phyloP scores from a whole-genome alignment of 2,888 invertebrate genomes.

The Anaspis maculata region DNA sequence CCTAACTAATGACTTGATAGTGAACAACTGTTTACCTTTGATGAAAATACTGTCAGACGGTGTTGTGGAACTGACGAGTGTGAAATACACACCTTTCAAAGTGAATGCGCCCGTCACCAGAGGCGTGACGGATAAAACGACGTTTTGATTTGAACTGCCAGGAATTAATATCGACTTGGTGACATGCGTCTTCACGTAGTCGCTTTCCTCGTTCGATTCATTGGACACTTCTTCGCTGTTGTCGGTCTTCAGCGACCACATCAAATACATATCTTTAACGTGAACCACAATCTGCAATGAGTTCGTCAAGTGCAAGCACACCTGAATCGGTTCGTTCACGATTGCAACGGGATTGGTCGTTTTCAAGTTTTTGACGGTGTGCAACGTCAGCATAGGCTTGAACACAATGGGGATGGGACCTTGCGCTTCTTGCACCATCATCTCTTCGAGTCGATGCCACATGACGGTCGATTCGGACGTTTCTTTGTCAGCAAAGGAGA shows the following conservation, averaged over 20 bases:
- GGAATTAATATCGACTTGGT: constrained; percentile 50
- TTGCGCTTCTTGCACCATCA: constrained; percentile 61
- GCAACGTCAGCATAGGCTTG: constrained; percentile 68
- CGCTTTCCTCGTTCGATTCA: constrained; percentile 37
- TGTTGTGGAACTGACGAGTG: constrained; percentile 29
- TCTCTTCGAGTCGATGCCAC: constrained; percentile 73
- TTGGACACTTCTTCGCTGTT: constrained; percentile 37
- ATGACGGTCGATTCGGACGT: constrained; percentile 32
- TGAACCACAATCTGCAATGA: constrained; percentile 64
- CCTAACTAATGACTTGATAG: no score
- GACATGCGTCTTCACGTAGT: constrained; percentile 49
- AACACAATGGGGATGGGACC: constrained; percentile 66
- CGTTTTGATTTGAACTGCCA: constrained; percentile 51
- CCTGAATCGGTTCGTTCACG: constrained; percentile 73
- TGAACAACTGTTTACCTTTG: constrained; percentile 51
- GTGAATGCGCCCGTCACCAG: constrained; percentile 63
- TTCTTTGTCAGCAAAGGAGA: constrained; percentile 35
- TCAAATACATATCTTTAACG: constrained; percentile 59
- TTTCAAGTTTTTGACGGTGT: constrained; percentile 59
- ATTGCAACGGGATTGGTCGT: constrained; percentile 60
- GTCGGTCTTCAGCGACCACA: constrained; percentile 62
- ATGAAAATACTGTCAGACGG: constrained; percentile 42
- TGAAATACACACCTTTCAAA: constrained; percentile 58
- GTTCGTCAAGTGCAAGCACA: constrained; percentile 68
- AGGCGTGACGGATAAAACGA: constrained; percentile 67